Conservation (phyloP, 2,797 vertebrate genomes). For the Octomys mimax region DNA sequence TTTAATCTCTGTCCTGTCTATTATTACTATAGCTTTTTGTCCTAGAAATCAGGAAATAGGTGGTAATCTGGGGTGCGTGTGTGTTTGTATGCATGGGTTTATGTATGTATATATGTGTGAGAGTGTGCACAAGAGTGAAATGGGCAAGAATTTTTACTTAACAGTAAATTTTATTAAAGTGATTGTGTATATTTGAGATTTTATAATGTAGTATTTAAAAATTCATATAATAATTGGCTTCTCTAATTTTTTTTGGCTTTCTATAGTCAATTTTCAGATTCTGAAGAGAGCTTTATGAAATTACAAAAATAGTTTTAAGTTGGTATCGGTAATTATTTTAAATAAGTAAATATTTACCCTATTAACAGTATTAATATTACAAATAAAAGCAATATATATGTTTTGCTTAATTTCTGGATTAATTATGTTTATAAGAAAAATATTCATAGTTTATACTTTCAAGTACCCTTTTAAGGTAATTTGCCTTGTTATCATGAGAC, state of each 20-base stretch:
- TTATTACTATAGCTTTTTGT: slow-evolving; percentile 81
- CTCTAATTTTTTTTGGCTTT: slow-evolving; percentile 68
- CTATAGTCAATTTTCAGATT: slow-evolving; percentile 63
- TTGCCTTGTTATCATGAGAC: slow-evolving; percentile 41
- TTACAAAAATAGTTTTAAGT: slow-evolving; percentile 38
- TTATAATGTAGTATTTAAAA: slow-evolving; percentile 51
- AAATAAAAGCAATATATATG: slow-evolving; percentile 31
- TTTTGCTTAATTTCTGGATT: slow-evolving; percentile 67
- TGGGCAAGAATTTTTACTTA: slow-evolving; percentile 65
- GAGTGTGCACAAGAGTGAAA: slow-evolving; percentile 45
- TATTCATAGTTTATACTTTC: slow-evolving; percentile 50
- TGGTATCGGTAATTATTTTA: slow-evolving; percentile 62
- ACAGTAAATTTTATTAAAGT: slow-evolving; percentile 66
- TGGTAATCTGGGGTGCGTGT: slow-evolving; percentile 65
- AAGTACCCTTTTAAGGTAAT: slow-evolving; percentile 64
- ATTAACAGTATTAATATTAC: slow-evolving; percentile 45
- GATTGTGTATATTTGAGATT: neutral
- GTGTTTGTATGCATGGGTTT: neutral
- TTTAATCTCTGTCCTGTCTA: slow-evolving; percentile 83
- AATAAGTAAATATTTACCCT: slow-evolving; percentile 38
- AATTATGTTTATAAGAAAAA: slow-evolving; percentile 61
- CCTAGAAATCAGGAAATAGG: slow-evolving; percentile 75
- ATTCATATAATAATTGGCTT: slow-evolving; percentile 35
- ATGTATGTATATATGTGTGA: slow-evolving; percentile 32
- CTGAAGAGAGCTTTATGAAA: slow-evolving; percentile 57